Evolutionary conservation across 2,888 invertebrate genomes (phyloP), one percentile per base, ranked within the genome.

Genomic region (Schizaphis graminum): DNA sequence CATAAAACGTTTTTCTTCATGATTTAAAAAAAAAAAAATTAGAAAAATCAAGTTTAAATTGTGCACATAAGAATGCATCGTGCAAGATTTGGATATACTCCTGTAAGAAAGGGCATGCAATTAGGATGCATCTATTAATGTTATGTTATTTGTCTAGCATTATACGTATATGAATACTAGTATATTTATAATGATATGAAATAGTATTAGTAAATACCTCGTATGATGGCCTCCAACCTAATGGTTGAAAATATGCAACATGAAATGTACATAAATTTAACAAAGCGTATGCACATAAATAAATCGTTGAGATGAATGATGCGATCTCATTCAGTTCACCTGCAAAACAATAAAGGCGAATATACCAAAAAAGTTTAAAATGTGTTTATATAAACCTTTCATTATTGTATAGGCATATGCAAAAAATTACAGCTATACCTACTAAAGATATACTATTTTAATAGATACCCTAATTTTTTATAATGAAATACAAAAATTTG

Each of bases 211-310:
- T 49, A 24, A 67, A 41, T 96, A 98, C 98, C 96, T 97, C 97
- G 96, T 98, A 98, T 5, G 98, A 98, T 94, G 98, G 98, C 95
- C 98, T 96, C 98, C 98, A 98, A n/a, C 98, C 98, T 44, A 98
- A 96, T 0, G 98, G 98, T 94, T 98, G 97, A 53, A 98, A 97
- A 85, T 98, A 96, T 1, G 98, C 98, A 8, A 98, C 98, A 96
- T 99, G 99, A 96, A 99, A 99, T 53, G 98, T 98, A 96, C 99
- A 98, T 96, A 98, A 99, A 96, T 99, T 99, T 95, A 99, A 98
- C 95, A 99, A 97, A 41, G 98, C 98, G 96, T 99, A 99, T 3
- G 99, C 98, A 0, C 98, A 98, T 96, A 99, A 96, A 96, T 99
- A 99, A 96, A 99, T 99, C 95, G 98, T 99, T n/a, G 99, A 98